Evolutionary conservation across 2,113 vertebrate genomes (phyloP).

Genomic region (Carassius auratus): DNA sequence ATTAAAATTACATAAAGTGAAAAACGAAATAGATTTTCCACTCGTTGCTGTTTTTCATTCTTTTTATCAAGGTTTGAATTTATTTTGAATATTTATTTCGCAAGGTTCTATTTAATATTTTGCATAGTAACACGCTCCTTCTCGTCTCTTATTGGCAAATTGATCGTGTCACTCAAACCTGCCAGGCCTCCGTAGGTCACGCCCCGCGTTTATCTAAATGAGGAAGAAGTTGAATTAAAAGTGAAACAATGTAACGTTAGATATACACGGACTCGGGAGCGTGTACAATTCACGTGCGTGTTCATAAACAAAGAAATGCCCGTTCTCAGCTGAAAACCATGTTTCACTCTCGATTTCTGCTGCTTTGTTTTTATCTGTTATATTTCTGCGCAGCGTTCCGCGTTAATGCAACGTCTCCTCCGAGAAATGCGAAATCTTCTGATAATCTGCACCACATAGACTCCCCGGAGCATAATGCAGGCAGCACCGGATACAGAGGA

Average conservation of each 20-base stretch:
- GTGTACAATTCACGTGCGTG: not conserved
- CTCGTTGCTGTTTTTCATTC: not conserved
- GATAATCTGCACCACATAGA: not conserved
- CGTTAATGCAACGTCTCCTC: not conserved
- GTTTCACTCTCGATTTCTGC: not conserved
- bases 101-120: not conserved
- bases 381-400: not conserved
- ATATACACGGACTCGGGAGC: not conserved
- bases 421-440: not conserved
- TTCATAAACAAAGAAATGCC: not conserved
- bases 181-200: conserved; percentile 57
- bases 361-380: not conserved
- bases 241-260: conserved; percentile 15
- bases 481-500: not conserved
- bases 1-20: not conserved
- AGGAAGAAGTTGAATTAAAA: conserved; percentile 3
- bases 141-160: not conserved
- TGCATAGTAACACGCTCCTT: not conserved
- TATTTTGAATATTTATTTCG: not conserved
- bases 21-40: not conserved
- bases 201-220: conserved; percentile 26
- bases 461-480: not conserved
- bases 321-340: not conserved
- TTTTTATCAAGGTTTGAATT: not conserved
- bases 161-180: not conserved